Percentiles rank a stretch among this genome's conserved stretches.
Evolutionary conservation across 2,797 vertebrate species (phyloP).

Genomic region (Tamandua tetradactyla): DNA sequence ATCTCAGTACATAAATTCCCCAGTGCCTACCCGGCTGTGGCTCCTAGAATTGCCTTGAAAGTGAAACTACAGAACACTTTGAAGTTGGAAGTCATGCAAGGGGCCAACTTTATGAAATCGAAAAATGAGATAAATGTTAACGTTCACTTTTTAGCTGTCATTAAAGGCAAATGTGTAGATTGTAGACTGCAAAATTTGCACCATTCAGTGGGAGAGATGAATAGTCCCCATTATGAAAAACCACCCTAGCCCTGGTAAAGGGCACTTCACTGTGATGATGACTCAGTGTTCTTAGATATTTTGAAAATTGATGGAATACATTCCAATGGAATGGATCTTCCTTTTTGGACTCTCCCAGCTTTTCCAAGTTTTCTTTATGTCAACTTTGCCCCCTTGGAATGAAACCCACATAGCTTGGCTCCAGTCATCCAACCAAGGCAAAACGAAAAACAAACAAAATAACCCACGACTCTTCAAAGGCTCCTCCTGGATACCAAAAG

Average conservation of each 20-base stretch:
- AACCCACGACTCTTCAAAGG: neutral
- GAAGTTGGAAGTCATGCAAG: neutral
- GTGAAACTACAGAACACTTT: slow-evolving; percentile 13
- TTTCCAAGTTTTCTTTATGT: slow-evolving; percentile 61
- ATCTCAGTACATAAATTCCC: neutral
- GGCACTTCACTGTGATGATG: neutral
- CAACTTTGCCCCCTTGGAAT: slow-evolving; percentile 26
- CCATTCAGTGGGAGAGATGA: neutral
- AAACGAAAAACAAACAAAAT: slow-evolving; percentile 45
- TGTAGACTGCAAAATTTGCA: neutral
- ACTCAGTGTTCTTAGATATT: slow-evolving; percentile 20
- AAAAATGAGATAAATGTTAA: slow-evolving; percentile 17
- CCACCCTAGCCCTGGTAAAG: neutral
- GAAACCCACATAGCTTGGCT: slow-evolving; percentile 7
- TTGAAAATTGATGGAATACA: neutral
- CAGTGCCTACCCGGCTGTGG: slow-evolving; percentile 10
- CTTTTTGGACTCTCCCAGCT: neutral
- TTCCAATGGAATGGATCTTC: neutral
- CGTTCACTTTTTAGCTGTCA: slow-evolving; percentile 35
- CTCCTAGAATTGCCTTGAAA: slow-evolving; percentile 54
- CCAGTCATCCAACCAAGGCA: slow-evolving; percentile 37
- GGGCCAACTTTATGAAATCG: neutral
- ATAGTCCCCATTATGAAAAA: slow-evolving; percentile 21
- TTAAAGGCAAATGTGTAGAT: neutral
- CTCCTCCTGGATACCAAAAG: slow-evolving; percentile 21